Evolutionary conservation across 2,888 invertebrate species (phyloP).

Genomic region (Sturmia bella): DNA sequence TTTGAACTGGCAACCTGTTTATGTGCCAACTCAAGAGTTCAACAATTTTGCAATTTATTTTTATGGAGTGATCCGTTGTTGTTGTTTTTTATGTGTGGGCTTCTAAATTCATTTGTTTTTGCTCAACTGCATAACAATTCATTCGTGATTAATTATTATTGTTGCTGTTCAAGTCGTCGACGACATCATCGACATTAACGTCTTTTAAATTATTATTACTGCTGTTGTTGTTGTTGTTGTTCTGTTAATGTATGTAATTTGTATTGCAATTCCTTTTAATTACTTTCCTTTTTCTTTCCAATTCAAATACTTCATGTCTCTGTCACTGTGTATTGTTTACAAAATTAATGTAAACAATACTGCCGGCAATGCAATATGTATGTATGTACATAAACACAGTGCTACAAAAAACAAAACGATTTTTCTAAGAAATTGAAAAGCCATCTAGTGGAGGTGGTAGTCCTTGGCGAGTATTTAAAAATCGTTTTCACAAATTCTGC

Average conservation of each 20-base stretch:
- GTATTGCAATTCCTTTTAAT: slow-evolving; percentile 43
- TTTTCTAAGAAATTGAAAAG: no score
- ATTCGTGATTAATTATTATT: slow-evolving; percentile 79
- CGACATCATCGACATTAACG: slow-evolving; percentile 24
- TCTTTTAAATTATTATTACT: slow-evolving; percentile 31
- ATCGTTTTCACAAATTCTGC: no score
- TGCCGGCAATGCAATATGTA: neutral
- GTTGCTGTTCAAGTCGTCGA: slow-evolving; percentile 63
- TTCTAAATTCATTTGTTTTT: slow-evolving; percentile 68
- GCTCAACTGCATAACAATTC: slow-evolving; percentile 73
- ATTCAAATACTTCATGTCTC: slow-evolving; percentile 35
- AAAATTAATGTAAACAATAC: slow-evolving; percentile 24
- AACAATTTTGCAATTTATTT: slow-evolving; percentile 43
- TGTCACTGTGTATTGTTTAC: slow-evolving; percentile 26
- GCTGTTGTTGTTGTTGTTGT: slow-evolving; percentile 17
- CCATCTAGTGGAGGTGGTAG: no score
- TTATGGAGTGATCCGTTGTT: neutral
- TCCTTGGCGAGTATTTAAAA: no score
- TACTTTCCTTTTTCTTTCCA: slow-evolving; percentile 39
- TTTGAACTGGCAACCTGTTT: slow-evolving; percentile 40
- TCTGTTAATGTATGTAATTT: slow-evolving; percentile 43
- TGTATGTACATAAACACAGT: neutral
- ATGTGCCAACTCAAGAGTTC: slow-evolving; percentile 15
- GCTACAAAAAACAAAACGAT: no score
- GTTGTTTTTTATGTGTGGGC: slow-evolving; percentile 51